Percentiles rank a stretch among this genome's conserved stretches.
Evolutionary conservation across 2,797 vertebrate species (phyloP).

Genomic region (Muraenolepis orangiensis): DNA sequence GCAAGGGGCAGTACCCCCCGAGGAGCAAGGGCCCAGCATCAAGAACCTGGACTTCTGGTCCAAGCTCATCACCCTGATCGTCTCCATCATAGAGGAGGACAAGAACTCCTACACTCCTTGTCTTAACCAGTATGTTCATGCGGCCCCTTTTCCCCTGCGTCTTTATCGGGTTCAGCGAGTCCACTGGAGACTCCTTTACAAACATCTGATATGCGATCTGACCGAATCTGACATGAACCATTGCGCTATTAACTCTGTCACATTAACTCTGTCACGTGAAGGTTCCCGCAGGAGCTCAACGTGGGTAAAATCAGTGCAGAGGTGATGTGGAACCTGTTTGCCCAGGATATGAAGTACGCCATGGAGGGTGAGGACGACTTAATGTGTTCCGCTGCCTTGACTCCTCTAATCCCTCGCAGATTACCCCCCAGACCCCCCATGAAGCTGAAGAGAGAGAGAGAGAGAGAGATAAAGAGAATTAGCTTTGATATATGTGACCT

Average conservation of each 20-base stretch:
- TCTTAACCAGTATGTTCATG: conserved; percentile 89
- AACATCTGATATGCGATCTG: not conserved
- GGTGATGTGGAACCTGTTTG: conserved; percentile 99
- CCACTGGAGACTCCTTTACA: not conserved
- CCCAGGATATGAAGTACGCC: conserved; percentile 99
- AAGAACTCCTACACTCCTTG: conserved; percentile 98
- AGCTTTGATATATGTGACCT: not conserved
- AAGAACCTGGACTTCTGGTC: conserved; percentile 99
- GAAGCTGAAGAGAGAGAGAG: too few relatives aligned
- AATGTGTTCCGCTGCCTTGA: not conserved
- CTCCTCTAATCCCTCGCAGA: not conserved
- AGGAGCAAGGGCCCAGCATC: conserved; percentile 97
- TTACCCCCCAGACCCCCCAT: too few relatives aligned
- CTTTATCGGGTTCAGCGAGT: not conserved
- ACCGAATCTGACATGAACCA: not conserved
- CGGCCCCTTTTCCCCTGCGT: not conserved
- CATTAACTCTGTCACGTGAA: conserved; percentile 42
- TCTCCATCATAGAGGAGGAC: conserved; percentile 98
- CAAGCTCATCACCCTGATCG: conserved; percentile 97
- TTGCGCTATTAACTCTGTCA: not conserved
- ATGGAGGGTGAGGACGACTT: conserved; percentile 88
- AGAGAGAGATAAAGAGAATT: not conserved
- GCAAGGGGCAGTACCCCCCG: conserved; percentile 90
- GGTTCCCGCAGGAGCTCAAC: conserved; percentile 97
- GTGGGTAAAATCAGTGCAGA: conserved; percentile 98